A percentile compares a stretch with the other conserved stretches of the same genome.
Conservation (phyloP, 2,888 invertebrate genomes). For the Linyphia triangularis region DNA sequence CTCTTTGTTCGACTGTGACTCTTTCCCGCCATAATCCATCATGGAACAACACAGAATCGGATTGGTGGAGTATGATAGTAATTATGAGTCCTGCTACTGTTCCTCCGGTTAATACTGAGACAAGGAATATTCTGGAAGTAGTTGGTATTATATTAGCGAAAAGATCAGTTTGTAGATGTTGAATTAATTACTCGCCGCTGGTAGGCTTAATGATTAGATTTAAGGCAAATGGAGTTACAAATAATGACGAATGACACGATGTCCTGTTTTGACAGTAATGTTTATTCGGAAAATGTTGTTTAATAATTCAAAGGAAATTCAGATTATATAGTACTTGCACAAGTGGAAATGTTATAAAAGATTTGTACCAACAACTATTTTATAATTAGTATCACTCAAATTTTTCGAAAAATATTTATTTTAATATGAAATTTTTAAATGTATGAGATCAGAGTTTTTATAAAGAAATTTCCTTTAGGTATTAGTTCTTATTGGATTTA, state of each 20-base stretch:
- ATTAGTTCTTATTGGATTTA: too few species aligned
- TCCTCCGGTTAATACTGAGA: slow-evolving; percentile 20
- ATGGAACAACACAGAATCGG: neutral
- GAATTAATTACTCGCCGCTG: slow-evolving; percentile 1
- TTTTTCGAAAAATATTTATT: too few species aligned
- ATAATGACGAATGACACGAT: neutral
- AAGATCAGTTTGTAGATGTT: neutral
- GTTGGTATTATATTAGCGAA: neutral
- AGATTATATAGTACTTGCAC: too few species aligned
- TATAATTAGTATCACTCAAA: too few species aligned
- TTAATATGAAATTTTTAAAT: too few species aligned
- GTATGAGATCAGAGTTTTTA: too few species aligned
- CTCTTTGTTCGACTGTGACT: slow-evolving; percentile 14
- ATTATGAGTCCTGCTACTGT: slow-evolving; percentile 19
- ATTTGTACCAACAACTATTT: too few species aligned
- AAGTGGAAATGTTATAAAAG: too few species aligned
- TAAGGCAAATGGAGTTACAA: neutral
- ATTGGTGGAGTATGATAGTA: slow-evolving; percentile 5
- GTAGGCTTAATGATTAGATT: slow-evolving; percentile 5
- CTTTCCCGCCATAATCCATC: slow-evolving; percentile 5
- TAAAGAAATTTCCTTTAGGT: too few species aligned
- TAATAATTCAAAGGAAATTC: neutral
- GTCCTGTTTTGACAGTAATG: neutral
- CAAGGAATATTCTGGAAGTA: neutral
- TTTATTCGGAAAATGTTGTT: neutral